A percentile compares a stretch with the other conserved stretches of the same genome.
Conservation (phyloP, 2,797 vertebrate genomes). For the Eulemur mongoz region DNA sequence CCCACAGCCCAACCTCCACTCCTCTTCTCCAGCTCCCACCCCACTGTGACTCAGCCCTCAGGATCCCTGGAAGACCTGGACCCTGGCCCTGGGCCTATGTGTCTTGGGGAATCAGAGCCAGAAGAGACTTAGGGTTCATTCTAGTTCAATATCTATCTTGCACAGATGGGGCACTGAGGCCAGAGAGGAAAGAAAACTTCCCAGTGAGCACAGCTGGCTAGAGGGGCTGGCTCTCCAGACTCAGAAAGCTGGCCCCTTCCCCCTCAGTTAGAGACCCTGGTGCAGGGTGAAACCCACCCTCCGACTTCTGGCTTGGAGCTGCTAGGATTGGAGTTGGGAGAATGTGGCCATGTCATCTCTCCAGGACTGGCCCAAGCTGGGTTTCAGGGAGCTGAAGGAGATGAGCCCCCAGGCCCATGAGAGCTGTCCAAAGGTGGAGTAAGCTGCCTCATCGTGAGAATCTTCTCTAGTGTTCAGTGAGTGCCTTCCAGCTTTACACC, state of each 20-base stretch:
- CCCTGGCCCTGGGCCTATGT: background rate
- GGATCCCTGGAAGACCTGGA: background rate
- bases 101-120: conserved; percentile 16
- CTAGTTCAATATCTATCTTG: conserved; percentile 5
- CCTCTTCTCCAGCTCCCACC: background rate
- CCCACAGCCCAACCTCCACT: background rate
- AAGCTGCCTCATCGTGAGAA: background rate
- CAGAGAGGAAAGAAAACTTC: background rate
- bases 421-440: background rate
- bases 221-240: background rate
- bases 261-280: background rate
- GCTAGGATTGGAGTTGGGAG: background rate
- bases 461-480: background rate
- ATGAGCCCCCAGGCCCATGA: background rate
- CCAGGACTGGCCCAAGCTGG: background rate
- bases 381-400: background rate
- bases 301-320: background rate
- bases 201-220: background rate
- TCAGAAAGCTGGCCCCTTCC: background rate
- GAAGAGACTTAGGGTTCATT: conserved; percentile 16
- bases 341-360: background rate
- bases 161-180: background rate
- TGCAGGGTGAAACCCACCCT: background rate
- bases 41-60: conserved; percentile 45
- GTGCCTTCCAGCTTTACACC: background rate